Evolutionary conservation across 2,113 vertebrate genomes (phyloP).

Genomic region (Panthera tigris): DNA sequence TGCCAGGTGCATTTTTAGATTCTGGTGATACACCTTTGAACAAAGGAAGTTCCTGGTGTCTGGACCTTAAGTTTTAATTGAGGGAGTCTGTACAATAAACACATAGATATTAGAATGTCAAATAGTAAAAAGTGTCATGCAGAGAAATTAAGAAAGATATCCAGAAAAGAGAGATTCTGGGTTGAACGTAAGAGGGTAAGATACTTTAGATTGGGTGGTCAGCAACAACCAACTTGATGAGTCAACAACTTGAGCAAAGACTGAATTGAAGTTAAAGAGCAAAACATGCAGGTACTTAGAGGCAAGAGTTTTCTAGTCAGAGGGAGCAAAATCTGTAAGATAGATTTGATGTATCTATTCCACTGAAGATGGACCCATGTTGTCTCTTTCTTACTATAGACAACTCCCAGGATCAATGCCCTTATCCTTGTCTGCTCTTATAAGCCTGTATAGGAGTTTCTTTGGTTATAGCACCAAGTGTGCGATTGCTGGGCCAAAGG

Average conservation of each 20-base stretch:
- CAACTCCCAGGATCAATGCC: not conserved
- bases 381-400: not conserved
- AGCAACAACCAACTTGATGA: not conserved
- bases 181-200: not conserved
- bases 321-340: not conserved
- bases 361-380: not conserved
- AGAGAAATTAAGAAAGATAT: conserved; percentile 10
- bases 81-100: not conserved
- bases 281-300: not conserved
- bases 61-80: not conserved
- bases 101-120: not conserved
- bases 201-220: not conserved
- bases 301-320: not conserved
- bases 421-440: not conserved
- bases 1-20: not conserved
- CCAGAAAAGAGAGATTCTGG: not conserved
- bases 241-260: not conserved
- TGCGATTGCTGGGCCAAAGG: not conserved
- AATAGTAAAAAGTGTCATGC: not conserved
- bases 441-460: not conserved
- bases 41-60: not conserved
- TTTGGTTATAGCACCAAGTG: not conserved
- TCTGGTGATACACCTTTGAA: not conserved
- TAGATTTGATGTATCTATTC: not conserved
- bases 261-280: not conserved